Conservation (phyloP, 1,140 invertebrate species). For the Bombus picipes region DNA sequence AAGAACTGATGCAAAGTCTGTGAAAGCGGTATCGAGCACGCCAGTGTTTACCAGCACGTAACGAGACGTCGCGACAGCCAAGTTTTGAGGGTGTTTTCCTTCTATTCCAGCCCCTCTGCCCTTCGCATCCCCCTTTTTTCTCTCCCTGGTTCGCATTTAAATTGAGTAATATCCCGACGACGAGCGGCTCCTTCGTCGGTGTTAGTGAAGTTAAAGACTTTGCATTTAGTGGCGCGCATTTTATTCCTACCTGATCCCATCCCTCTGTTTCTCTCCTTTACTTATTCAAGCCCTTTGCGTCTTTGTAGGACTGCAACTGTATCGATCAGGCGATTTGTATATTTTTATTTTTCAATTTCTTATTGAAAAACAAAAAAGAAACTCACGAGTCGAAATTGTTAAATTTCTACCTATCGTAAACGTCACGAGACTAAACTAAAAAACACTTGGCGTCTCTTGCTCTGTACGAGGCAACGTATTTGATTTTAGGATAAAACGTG, state of each 20-base stretch:
- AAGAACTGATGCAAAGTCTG: neutral
- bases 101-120: constrained; percentile 9
- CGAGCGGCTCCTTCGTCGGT: constrained; percentile 24
- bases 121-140: constrained; percentile 34
- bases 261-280: neutral
- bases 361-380: too few relatives aligned
- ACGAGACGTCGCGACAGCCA: constrained; percentile 37
- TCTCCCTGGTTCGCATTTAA: constrained; percentile 59
- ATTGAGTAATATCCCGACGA: constrained; percentile 62
- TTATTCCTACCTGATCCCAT: constrained; percentile 42
- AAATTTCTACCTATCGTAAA: too few relatives aligned
- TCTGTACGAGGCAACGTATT: too few relatives aligned
- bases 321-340: constrained; percentile 3
- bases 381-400: too few relatives aligned
- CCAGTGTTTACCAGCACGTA: constrained; percentile 44
- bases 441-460: too few relatives aligned
- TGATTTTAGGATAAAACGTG: too few relatives aligned
- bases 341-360: neutral
- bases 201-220: constrained; percentile 58
- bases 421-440: too few relatives aligned
- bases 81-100: constrained; percentile 55
- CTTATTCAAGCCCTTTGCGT: neutral
- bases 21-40: constrained; percentile 35
- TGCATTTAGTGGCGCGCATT: constrained; percentile 56
- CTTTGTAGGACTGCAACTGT: constrained; percentile 33